Base-by-base conservation (phyloP, 2,113 vertebrate species). In the Platycercus adscitus region DNA sequence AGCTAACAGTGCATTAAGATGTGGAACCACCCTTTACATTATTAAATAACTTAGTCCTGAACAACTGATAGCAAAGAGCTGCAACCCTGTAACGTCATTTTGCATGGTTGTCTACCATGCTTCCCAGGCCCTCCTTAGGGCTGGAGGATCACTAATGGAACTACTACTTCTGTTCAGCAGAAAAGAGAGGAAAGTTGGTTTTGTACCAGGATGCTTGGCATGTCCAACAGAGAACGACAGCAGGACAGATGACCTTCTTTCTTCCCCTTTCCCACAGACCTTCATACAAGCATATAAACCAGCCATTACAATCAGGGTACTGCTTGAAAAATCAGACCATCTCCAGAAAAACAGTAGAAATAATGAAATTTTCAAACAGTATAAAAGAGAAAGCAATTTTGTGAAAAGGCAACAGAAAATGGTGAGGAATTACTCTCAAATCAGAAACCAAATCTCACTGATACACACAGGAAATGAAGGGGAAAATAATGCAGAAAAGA, bases 1-100 rank as follows among this genome's bases (percentile, higher is more conserved):
- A 85, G 58, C 73, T 80, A 96, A 65, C 17, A 94, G 66, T 63
- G 49, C 78, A 95, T 93, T 93, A 93, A 84, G 33, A 17, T 69
- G n/a, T 70, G 91, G 94, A 93, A 82, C 78, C 89, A 69, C 96
- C 87, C 95, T 87, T 78, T 18, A 37, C 17, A 21, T 89, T 71
- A 92, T 89, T 93, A 84, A 97, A 89, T 49, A 76, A 75, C 43
- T 84, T 60, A 47, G 75, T 82, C 49, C 35, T 23, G 2, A 93
- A 81, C 37, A 71, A 79, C 80, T 58, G 84, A 93, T 61, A 82
- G 78, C 41, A 29, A 41, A 41, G 75, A 82, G 78, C 12, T 56
- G 65, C 81, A 72, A 9, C 58, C 69, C n/a, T 56, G 28, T 33
- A 64, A 87, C 26, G 19, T 29, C 37, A 68, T 29, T 86, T 70